A percentile compares a stretch with the other conserved stretches of the same genome.
Evolutionary conservation across 2,797 vertebrate species (phyloP).

Genomic region (Pterois miles): DNA sequence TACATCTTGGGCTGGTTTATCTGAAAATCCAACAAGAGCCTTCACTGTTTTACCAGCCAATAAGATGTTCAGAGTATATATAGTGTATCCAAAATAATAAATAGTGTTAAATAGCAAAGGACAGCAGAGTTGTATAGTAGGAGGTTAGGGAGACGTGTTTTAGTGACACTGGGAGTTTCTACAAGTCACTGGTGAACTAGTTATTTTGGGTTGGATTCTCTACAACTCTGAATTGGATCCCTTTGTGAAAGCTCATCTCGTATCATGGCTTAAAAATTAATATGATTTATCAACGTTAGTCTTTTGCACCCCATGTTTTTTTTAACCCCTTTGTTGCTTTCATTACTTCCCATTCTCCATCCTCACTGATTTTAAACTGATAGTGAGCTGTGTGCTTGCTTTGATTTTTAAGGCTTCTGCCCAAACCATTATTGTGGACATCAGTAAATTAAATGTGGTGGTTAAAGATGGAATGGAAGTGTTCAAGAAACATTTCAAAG

Average conservation of each 20-base stretch:
- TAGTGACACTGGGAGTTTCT: neutral
- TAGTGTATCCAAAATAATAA: neutral
- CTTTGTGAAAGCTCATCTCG: neutral
- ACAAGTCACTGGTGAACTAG: neutral
- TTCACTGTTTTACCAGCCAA: slow-evolving; percentile 56
- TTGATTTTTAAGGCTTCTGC: neutral
- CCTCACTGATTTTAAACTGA: neutral
- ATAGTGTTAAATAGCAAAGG: neutral
- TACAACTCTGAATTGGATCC: neutral
- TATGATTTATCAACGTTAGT: neutral
- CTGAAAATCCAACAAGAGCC: slow-evolving; percentile 4
- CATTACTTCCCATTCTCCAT: neutral
- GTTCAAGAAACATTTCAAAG: neutral
- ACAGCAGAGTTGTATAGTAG: neutral
- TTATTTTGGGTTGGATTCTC: neutral
- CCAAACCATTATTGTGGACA: neutral
- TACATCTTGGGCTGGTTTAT: slow-evolving; percentile 36
- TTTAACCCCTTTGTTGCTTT: neutral
- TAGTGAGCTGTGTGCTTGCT: neutral
- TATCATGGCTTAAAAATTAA: neutral
- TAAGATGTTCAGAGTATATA: neutral
- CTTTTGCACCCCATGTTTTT: neutral
- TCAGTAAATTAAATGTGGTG: neutral
- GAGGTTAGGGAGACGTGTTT: neutral
- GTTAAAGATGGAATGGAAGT: neutral